These are phyloP conservation scores for Orthonyx spaldingii DNA, from an alignment of 2,113 vertebrate genomes.

Conservation along the genomic window DNA sequence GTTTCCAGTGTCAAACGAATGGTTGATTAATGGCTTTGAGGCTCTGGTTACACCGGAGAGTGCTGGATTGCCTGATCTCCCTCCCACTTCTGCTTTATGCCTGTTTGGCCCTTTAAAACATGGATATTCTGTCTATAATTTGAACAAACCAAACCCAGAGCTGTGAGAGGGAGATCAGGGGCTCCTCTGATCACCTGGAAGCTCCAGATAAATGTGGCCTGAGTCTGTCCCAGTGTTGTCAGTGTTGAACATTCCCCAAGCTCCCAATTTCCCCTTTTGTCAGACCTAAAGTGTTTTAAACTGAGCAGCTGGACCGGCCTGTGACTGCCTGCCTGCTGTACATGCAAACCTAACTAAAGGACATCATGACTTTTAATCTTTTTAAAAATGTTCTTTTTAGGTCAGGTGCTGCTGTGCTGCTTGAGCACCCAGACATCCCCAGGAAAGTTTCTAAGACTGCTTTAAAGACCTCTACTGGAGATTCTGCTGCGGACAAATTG, in stretches of 20 bases:
- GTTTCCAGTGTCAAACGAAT: background rate
- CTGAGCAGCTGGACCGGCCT: background rate
- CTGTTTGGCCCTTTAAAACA: background rate
- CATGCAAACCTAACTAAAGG: background rate
- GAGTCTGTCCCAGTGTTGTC: background rate
- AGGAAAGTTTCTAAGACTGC: background rate
- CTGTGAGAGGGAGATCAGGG: background rate
- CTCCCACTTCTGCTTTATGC: background rate
- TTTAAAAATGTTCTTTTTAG: background rate
- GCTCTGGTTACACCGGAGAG: background rate
- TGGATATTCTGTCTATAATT: background rate
- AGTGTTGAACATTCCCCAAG: background rate
- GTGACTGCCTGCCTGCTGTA: background rate
- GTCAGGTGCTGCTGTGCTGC: background rate
- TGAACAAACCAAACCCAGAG: background rate
- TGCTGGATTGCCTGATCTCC: background rate
- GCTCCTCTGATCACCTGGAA: background rate
- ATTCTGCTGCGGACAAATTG: background rate
- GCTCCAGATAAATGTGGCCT: fast-evolving
- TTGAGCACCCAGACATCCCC: background rate
- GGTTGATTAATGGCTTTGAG: background rate
- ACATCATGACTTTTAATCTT: background rate
- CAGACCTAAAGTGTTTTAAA: background rate
- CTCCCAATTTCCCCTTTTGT: background rate
- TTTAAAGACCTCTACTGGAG: background rate